Evolutionary conservation across 2,113 vertebrate genomes (phyloP).

Genomic region (Columbina picui): DNA sequence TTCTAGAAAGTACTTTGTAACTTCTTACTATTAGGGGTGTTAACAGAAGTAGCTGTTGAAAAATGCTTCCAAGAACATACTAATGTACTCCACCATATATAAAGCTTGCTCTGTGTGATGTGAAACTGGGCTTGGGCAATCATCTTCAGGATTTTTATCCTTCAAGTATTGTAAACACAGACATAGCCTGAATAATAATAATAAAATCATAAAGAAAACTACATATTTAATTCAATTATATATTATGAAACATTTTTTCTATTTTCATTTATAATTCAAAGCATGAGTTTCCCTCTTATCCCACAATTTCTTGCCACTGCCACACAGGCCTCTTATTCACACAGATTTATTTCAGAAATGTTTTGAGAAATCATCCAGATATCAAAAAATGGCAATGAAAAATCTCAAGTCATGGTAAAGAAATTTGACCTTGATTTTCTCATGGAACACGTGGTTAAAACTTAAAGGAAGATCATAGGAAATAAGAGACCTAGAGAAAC

Average conservation of each 20-base stretch:
- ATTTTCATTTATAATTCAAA: not conserved
- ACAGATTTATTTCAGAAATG: not conserved
- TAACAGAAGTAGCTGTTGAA: not conserved
- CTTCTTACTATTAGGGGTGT: not conserved
- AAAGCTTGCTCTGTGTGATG: not conserved
- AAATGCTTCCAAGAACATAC: not conserved
- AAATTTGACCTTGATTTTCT: not conserved
- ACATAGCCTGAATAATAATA: not conserved
- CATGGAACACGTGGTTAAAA: not conserved
- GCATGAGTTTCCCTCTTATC: not conserved
- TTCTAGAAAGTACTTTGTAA: not conserved
- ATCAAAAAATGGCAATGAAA: not conserved
- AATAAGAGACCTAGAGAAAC: not conserved
- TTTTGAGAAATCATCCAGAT: not conserved
- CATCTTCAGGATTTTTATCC: not conserved
- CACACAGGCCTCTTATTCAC: not conserved
- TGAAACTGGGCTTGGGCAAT: not conserved
- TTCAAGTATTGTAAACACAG: not conserved
- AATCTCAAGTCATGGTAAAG: not conserved
- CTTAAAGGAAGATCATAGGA: not conserved
- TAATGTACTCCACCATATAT: not conserved
- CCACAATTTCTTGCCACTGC: not conserved
- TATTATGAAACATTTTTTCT: accelerated
- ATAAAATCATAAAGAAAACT: not conserved
- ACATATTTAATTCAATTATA: not conserved